Evolutionary conservation across 35 echinoderm and acorn worm species (phyloP).

Genomic region (Strongylocentrotus purpuratus): DNA sequence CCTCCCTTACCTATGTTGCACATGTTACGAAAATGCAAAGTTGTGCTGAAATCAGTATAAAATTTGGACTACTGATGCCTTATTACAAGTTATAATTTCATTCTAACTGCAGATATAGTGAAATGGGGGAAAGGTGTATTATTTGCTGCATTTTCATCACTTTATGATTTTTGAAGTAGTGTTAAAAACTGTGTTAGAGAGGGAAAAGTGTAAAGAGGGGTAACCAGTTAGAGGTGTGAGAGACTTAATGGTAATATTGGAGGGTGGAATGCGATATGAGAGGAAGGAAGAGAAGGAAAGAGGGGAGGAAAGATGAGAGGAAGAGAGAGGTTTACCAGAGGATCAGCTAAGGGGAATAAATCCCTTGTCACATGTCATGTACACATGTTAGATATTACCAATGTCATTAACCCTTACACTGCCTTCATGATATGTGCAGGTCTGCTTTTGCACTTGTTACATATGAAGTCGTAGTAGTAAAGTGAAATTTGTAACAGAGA

Average conservation of each 20-base stretch:
- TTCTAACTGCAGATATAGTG: too few species aligned
- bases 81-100: too few species aligned
- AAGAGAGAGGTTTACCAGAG: slow-evolving; percentile 23
- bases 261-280: neutral
- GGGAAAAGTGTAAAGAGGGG: neutral
- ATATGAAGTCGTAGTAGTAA: too few species aligned
- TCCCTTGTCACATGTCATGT: slow-evolving; percentile 15
- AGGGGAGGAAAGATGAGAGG: slow-evolving; percentile 15
- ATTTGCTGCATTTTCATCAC: too few species aligned
- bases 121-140: too few species aligned
- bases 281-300: slow-evolving; percentile 36
- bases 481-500: too few species aligned
- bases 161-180: too few species aligned
- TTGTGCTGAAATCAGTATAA: too few species aligned
- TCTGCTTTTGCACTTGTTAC: neutral
- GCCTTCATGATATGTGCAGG: neutral
- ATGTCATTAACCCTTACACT: neutral
- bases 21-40: too few species aligned
- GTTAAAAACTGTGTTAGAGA: neutral
- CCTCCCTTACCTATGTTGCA: too few species aligned
- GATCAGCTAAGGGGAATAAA: neutral
- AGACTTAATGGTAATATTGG: neutral
- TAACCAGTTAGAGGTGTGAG: neutral
- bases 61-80: too few species aligned
- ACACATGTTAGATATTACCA: neutral